These are phyloP conservation scores for Luperina nickerlii DNA, from an alignment of 2,888 invertebrate species.

Conservation along the genomic window DNA sequence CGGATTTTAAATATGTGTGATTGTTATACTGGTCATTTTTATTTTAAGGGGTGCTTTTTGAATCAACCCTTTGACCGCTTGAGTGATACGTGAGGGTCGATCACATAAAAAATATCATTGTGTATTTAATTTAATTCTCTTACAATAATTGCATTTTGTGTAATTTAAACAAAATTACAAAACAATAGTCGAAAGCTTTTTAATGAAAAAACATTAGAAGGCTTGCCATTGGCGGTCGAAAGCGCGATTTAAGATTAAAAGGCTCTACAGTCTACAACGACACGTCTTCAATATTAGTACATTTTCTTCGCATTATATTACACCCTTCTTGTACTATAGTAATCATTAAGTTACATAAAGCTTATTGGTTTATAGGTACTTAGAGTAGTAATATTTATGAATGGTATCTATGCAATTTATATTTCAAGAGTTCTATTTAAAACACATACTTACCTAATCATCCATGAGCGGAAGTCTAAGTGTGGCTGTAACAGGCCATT, in stretches of 20 bases:
- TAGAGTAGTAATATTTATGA: too few relatives aligned
- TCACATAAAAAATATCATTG: constrained; percentile 1
- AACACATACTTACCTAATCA: constrained; percentile 29
- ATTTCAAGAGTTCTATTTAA: constrained; percentile 42
- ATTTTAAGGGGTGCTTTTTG: constrained; percentile 48
- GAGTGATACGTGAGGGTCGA: constrained; percentile 32
- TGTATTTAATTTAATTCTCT: not conserved
- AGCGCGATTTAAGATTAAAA: not conserved
- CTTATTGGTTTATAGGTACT: not conserved
- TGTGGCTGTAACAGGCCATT: constrained; percentile 35
- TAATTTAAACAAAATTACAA: not conserved
- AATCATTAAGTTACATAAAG: not conserved
- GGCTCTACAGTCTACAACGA: not conserved
- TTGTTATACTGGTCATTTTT: constrained; percentile 48
- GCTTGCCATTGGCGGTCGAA: not conserved
- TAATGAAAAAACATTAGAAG: not conserved
- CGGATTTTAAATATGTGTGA: constrained; percentile 18
- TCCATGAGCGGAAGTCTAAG: constrained; percentile 14
- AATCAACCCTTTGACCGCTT: constrained; percentile 54
- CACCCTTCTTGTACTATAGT: not conserved
- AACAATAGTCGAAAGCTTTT: not conserved
- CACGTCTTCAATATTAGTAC: not conserved
- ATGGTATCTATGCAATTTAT: not conserved
- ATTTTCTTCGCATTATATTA: too few relatives aligned
- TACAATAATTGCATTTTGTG: not conserved